phyloP scores from a whole-genome alignment of 2,797 vertebrate genomes.

The Acipenser ruthenus region DNA sequence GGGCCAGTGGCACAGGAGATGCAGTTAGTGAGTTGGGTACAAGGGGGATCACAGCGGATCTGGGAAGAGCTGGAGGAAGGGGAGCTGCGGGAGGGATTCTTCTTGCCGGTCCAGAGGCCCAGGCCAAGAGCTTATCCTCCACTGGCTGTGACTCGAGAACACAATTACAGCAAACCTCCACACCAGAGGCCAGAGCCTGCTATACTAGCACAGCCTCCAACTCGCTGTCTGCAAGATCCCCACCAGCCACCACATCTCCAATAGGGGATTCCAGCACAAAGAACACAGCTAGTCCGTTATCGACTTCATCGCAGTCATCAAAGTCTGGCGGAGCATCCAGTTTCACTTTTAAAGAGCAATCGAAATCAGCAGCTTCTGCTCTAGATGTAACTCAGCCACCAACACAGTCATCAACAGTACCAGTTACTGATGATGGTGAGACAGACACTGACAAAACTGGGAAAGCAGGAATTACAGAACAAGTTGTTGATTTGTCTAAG shows the following conservation, averaged over 20 bases:
- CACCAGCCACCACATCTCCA: slow-evolving; percentile 27
- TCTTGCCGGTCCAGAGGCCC: slow-evolving; percentile 32
- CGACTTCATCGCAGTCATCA: slow-evolving; percentile 22
- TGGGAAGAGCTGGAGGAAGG: slow-evolving; percentile 61
- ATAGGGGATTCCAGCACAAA: slow-evolving; percentile 10
- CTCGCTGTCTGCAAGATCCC: slow-evolving; percentile 13
- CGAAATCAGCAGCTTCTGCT: not conserved
- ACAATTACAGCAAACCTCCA: slow-evolving; percentile 59
- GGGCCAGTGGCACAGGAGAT: slow-evolving; percentile 23
- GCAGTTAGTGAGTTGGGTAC: slow-evolving; percentile 24
- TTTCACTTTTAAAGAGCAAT: not conserved
- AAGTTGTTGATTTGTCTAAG: slow-evolving; percentile 4
- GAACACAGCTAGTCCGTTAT: slow-evolving; percentile 8
- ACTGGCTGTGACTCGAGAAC: slow-evolving; percentile 51
- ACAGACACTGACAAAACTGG: slow-evolving; percentile 26
- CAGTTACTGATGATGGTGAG: not conserved
- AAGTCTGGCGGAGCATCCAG: slow-evolving; percentile 18
- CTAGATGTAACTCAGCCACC: not conserved
- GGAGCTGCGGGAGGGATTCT: slow-evolving; percentile 52
- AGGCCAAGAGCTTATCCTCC: slow-evolving; percentile 38
- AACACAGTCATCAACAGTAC: not conserved
- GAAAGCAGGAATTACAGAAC: slow-evolving; percentile 11
- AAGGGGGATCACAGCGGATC: slow-evolving; percentile 36
- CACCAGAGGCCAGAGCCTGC: slow-evolving; percentile 38
- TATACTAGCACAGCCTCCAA: slow-evolving; percentile 29